Percentiles rank a stretch among this genome's conserved stretches.
Conservation (phyloP, 2,888 invertebrate species). For the Enoplolaimus lenunculus region DNA sequence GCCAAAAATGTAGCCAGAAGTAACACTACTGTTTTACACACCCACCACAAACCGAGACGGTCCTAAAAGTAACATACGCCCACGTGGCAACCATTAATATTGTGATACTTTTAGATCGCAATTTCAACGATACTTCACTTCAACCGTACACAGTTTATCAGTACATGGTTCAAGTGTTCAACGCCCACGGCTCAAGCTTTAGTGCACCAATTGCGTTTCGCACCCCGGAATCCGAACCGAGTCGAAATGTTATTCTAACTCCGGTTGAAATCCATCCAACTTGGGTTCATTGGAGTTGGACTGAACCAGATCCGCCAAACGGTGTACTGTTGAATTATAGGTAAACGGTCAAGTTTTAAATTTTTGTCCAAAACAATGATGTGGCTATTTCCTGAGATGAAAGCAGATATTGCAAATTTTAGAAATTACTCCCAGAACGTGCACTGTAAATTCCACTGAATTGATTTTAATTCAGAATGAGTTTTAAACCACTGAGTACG, state of each 20-base stretch:
- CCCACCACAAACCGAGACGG: too few relatives aligned
- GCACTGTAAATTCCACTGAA: too few relatives aligned
- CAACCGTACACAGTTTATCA: not conserved
- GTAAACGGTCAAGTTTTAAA: not conserved
- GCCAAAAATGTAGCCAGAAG: too few relatives aligned
- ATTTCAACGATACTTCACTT: conserved; percentile 3
- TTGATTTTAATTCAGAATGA: too few relatives aligned
- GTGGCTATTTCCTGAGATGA: too few relatives aligned
- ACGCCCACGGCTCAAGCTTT: not conserved
- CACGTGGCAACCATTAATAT: too few relatives aligned
- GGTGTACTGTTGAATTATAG: conserved; percentile 3
- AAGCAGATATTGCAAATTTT: too few relatives aligned
- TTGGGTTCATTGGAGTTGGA: not conserved
- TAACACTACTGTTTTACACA: too few relatives aligned
- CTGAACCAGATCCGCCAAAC: conserved; percentile 1
- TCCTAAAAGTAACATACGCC: too few relatives aligned
- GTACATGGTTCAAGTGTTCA: not conserved
- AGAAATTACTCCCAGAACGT: too few relatives aligned
- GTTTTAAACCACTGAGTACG: too few relatives aligned
- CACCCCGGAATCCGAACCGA: not conserved
- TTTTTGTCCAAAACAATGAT: too few relatives aligned
- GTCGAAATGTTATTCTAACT: not conserved
- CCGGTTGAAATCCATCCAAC: not conserved
- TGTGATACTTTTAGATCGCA: not conserved
- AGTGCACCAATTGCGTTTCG: conserved; percentile 4